phyloP scores from a whole-genome alignment of 1,140 invertebrate species.

The Ganaspis sp. region DNA sequence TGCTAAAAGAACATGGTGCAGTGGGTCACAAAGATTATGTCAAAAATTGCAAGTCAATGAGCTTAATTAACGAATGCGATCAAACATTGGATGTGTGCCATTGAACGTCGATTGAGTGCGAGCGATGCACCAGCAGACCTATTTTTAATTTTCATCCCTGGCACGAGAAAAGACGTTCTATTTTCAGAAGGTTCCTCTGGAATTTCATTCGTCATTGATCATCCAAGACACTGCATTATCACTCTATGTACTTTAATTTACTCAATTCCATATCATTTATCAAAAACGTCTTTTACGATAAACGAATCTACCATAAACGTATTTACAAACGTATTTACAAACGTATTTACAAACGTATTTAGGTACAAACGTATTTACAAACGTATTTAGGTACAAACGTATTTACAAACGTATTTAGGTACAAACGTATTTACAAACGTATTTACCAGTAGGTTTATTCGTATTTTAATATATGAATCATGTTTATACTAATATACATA shows the following conservation, averaged over 20 bases:
- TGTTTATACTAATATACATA: too few relatives aligned
- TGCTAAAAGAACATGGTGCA: neutral
- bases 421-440: too few relatives aligned
- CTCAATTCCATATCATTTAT: too few relatives aligned
- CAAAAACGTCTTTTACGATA: too few relatives aligned
- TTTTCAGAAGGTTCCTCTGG: conserved; percentile 30
- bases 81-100: conserved; percentile 36
- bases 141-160: conserved; percentile 34
- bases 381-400: too few relatives aligned
- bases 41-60: conserved; percentile 32
- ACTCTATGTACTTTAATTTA: neutral
- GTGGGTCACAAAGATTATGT: neutral
- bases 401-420: too few relatives aligned
- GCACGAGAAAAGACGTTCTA: conserved; percentile 10
- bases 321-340: too few relatives aligned
- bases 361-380: too few relatives aligned
- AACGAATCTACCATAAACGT: too few relatives aligned
- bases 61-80: conserved; percentile 29
- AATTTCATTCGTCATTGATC: conserved; percentile 30
- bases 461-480: too few relatives aligned
- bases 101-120: conserved; percentile 35
- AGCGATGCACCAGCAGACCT: conserved; percentile 33
- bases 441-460: too few relatives aligned
- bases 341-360: too few relatives aligned
- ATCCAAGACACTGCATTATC: conserved; percentile 7